These are phyloP conservation scores for Argentina silus DNA, from an alignment of 2,797 vertebrate genomes.

Conservation along the genomic window DNA sequence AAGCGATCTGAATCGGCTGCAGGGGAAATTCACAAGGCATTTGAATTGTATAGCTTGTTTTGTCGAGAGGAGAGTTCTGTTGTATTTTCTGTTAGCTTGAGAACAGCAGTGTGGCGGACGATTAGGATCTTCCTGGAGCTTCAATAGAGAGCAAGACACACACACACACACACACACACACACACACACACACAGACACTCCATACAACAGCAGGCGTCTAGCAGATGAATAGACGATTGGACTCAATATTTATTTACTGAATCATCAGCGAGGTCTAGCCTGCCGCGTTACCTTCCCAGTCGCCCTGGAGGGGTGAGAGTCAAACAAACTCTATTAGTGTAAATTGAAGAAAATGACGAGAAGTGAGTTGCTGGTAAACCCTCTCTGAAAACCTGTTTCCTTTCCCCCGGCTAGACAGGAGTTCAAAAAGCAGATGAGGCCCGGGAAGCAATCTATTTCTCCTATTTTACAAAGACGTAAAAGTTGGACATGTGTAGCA, in stretches of 20 bases:
- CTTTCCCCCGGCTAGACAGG: constrained; percentile 59
- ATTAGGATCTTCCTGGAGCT: neutral
- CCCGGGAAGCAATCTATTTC: constrained; percentile 61
- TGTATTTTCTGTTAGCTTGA: neutral
- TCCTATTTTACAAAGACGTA: constrained; percentile 50
- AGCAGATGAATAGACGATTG: constrained; percentile 39
- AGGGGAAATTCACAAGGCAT: too few relatives aligned
- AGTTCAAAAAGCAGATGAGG: constrained; percentile 56
- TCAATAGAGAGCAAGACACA: neutral
- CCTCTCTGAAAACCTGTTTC: constrained; percentile 60
- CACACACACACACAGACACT: neutral
- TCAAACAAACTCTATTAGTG: constrained; percentile 63
- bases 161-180: neutral
- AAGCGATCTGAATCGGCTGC: too few relatives aligned
- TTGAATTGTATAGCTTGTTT: too few relatives aligned
- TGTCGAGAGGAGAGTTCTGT: too few relatives aligned
- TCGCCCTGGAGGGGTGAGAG: constrained; percentile 52
- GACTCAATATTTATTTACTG: constrained; percentile 60
- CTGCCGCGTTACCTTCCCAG: neutral
- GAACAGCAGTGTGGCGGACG: neutral
- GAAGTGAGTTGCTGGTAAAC: constrained; percentile 44
- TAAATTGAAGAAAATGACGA: constrained; percentile 60
- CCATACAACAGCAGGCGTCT: constrained; percentile 34
- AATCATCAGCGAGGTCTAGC: constrained; percentile 55
- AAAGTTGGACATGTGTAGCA: constrained; percentile 26